Base-by-base conservation (phyloP, 2,797 vertebrate species). In the Artibeus lituratus region DNA sequence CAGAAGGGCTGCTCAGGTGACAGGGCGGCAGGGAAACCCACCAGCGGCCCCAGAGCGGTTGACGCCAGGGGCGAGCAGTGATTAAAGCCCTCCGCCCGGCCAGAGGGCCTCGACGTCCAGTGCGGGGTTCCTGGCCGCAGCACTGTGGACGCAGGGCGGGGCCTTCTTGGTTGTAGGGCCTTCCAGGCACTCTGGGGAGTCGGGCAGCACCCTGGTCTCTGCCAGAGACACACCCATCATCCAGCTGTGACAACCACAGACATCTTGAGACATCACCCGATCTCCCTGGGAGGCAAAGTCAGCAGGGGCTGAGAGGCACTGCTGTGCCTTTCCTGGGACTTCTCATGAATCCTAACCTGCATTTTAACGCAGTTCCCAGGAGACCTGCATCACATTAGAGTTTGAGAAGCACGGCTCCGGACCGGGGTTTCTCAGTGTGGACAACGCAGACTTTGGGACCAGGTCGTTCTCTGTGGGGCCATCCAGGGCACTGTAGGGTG, bases 321-420 rank as follows among this genome's bases (percentile, higher is more conserved):
- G 80, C 69, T 69, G 21, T 14, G 6, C 26, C 59, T 78, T 57
- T 86, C 22, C 62, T n/a, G 62, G 39, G 35, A 32, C 73, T 57
- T 39, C 73, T 78, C 18, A 3, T 37, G 24, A 47, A 70, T 53
- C 55, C 15, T 37, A 57, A 70, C 47, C 49, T 37, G 49, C 11
- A 1, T 47, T 55, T 77, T 15, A 76, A 6, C 39, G 29, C 51
- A 22, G 18, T 32, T 70, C 49, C 59, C 73, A 32, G 72, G 72
- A 85, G 59, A 16, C 26, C 51, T 8, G 0, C 32, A 32, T 7
- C 0, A 0, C 10, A 2, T 37, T 4, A 0, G 9, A 59, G 51
- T n/a, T 59, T 70, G 39, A 70, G 62, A 87, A 14, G 62, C 26
- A n/a, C 53, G 11, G 62, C 51, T 87, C 19, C 9, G 49, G 83